Evolutionary conservation across 2,797 vertebrate genomes (phyloP).

Genomic region (Melanotaenia boesemani): DNA sequence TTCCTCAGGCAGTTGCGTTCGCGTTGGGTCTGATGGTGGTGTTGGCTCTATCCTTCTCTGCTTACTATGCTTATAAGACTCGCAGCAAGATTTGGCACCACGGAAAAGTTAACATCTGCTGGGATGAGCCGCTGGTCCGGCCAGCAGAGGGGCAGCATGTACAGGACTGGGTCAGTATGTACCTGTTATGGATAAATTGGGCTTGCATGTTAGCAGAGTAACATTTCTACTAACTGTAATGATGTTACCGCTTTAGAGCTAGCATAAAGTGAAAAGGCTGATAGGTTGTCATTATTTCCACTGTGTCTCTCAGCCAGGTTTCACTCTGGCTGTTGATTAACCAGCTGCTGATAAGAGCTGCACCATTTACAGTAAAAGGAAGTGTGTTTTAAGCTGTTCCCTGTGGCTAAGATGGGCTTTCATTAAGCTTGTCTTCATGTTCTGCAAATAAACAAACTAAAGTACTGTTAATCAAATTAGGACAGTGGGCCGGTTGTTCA

Average conservation of each 20-base stretch:
- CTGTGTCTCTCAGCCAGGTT: conserved; percentile 66
- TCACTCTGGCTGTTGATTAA: conserved; percentile 83
- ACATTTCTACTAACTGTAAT: too few species aligned
- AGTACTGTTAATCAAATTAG: too few species aligned
- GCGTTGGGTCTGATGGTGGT: conserved; percentile 88
- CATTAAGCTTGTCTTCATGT: too few species aligned
- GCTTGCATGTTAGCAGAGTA: neutral
- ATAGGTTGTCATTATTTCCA: conserved; percentile 9
- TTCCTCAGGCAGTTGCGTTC: conserved; percentile 84
- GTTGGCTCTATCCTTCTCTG: conserved; percentile 83
- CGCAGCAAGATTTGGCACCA: conserved; percentile 90
- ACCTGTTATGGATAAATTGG: neutral
- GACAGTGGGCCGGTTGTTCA: too few species aligned
- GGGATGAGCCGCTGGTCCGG: conserved; percentile 76
- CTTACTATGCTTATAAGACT: conserved; percentile 88
- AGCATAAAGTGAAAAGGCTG: too few species aligned
- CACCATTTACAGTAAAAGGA: neutral
- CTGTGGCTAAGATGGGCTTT: too few species aligned
- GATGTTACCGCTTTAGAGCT: too few species aligned
- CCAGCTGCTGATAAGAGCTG: conserved; percentile 58
- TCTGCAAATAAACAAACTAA: too few species aligned
- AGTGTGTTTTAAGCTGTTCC: too few species aligned
- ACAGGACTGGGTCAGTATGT: conserved; percentile 87
- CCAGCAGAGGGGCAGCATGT: conserved; percentile 81
- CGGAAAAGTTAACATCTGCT: conserved; percentile 87